These are phyloP conservation scores for Archips crataeganus DNA, from an alignment of 2,888 invertebrate genomes.

Conservation along the genomic window DNA sequence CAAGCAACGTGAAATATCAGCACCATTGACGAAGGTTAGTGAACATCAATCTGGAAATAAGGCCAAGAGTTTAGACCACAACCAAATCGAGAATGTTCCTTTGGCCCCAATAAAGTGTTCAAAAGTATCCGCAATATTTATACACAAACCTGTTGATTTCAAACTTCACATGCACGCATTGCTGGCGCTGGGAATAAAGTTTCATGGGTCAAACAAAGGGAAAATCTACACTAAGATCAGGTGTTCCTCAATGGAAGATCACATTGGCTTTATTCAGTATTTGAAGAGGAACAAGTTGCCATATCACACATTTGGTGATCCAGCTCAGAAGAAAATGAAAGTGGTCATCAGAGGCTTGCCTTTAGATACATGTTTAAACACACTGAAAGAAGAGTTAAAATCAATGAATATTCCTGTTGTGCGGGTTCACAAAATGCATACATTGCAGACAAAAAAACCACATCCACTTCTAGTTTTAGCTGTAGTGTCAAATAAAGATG, in stretches of 20 bases:
- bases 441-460: slow-evolving; percentile 49
- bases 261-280: slow-evolving; percentile 58
- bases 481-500: slow-evolving; percentile 59
- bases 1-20: slow-evolving; percentile 49
- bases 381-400: slow-evolving; percentile 58
- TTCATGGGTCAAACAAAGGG: slow-evolving; percentile 54
- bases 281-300: slow-evolving; percentile 61
- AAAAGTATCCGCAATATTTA: slow-evolving; percentile 62
- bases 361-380: slow-evolving; percentile 52
- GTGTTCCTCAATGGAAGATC: slow-evolving; percentile 57
- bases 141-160: slow-evolving; percentile 59
- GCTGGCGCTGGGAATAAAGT: slow-evolving; percentile 53
- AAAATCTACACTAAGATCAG: slow-evolving; percentile 57
- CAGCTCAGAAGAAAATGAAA: slow-evolving; percentile 63
- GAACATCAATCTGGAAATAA: slow-evolving; percentile 8
- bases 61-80: slow-evolving; percentile 45
- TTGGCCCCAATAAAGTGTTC: slow-evolving; percentile 24
- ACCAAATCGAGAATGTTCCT: slow-evolving; percentile 40
- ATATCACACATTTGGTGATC: slow-evolving; percentile 67
- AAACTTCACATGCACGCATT: slow-evolving; percentile 55
- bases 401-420: slow-evolving; percentile 60
- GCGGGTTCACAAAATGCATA: slow-evolving; percentile 65
- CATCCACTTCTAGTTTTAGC: slow-evolving; percentile 58
- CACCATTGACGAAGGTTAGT: neutral
- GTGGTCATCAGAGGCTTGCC: slow-evolving; percentile 67